Conservation (phyloP, 2,888 invertebrate species). For the Blastobasis adustella region DNA sequence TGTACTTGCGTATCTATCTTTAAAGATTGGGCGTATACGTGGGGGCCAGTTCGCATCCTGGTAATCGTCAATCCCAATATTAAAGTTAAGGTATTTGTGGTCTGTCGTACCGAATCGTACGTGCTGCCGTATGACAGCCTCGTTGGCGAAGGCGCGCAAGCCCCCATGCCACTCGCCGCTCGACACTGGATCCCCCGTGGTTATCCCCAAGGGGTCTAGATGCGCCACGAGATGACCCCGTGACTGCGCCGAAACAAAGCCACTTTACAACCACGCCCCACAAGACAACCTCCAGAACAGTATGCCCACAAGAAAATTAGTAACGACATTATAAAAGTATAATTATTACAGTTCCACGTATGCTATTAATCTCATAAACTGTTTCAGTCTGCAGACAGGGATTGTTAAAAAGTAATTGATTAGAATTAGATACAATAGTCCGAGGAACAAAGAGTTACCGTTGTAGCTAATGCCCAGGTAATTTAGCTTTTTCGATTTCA, state of each 20-base stretch:
- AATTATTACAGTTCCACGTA: neutral
- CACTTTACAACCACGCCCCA: conserved; percentile 7
- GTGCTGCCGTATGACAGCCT: conserved; percentile 70
- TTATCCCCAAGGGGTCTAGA: conserved; percentile 94
- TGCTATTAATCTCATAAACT: no score
- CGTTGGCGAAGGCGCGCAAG: conserved; percentile 67
- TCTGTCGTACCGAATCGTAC: conserved; percentile 68
- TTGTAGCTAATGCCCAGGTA: no score
- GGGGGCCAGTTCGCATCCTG: conserved; percentile 27
- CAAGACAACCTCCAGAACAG: neutral
- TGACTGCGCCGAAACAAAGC: conserved; percentile 75
- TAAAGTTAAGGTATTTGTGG: conserved; percentile 14
- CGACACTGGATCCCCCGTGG: conserved; percentile 78
- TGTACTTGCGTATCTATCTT: no score
- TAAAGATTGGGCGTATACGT: neutral
- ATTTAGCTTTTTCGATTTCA: no score
- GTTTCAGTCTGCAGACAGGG: no score
- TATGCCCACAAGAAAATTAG: neutral
- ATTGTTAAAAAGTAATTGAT: neutral
- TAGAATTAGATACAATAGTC: no score
- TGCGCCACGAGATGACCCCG: conserved; percentile 95
- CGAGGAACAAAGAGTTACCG: no score
- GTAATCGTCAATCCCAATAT: conserved; percentile 42
- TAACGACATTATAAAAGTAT: neutral
- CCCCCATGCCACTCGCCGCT: conserved; percentile 68